Percentiles rank a stretch among this genome's conserved stretches.
phyloP scores from a whole-genome alignment of 2,888 invertebrate species.

The Heliconius hortense region DNA sequence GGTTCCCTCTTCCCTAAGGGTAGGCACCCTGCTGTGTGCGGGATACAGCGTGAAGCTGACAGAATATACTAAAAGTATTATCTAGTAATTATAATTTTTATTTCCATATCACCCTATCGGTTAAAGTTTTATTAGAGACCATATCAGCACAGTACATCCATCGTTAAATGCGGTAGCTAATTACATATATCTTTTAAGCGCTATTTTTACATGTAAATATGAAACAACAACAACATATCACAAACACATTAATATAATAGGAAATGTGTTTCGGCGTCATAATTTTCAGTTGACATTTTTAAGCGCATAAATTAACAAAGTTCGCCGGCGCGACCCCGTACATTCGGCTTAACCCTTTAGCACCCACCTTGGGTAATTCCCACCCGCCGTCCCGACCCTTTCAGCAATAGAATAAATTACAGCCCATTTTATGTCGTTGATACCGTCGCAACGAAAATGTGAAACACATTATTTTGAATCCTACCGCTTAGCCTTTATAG shows the following conservation, averaged over 20 bases:
- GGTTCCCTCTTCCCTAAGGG: no score
- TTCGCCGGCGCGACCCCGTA: constrained; percentile 79
- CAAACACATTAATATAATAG: constrained; percentile 69
- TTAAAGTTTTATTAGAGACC: background rate
- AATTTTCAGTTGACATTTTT: constrained; percentile 82
- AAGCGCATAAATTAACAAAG: constrained; percentile 82
- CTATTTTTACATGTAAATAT: constrained; percentile 32
- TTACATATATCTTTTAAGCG: background rate
- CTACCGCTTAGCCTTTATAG: constrained; percentile 80
- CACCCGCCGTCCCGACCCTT: constrained; percentile 80
- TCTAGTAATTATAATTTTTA: background rate
- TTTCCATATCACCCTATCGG: no score
- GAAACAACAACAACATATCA: constrained; percentile 43
- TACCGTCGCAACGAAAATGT: constrained; percentile 79
- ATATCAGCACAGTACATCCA: background rate
- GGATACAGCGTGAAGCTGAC: no score
- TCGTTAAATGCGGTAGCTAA: background rate
- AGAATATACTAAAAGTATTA: no score
- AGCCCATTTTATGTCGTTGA: constrained; percentile 81
- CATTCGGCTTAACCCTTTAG: constrained; percentile 82
- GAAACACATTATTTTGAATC: constrained; percentile 81
- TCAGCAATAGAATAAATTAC: constrained; percentile 83
- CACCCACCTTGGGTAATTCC: constrained; percentile 83
- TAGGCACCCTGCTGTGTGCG: no score
- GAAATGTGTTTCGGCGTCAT: constrained; percentile 81